Evolutionary conservation across 92 coral and sea anemone species (phyloP).

Genomic region (Epizoanthus ramosus): DNA sequence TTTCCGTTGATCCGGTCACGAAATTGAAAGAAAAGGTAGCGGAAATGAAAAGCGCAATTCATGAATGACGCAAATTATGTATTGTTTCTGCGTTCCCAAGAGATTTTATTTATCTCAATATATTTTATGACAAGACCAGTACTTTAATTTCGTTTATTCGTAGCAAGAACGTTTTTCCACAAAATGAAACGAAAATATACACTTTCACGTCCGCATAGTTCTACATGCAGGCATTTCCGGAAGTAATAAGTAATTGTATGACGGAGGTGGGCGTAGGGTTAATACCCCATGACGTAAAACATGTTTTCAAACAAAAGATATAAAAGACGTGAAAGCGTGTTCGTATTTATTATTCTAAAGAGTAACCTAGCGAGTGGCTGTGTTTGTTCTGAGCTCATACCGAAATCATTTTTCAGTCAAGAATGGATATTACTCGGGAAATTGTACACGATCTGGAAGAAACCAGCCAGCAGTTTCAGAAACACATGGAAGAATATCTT

Average conservation of each 20-base stretch:
- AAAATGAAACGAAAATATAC: not conserved
- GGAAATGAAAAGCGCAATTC: too few relatives aligned
- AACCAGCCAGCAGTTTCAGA: not conserved
- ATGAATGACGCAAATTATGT: too few relatives aligned
- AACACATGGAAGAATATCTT: constrained; percentile 4
- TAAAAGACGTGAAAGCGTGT: too few relatives aligned
- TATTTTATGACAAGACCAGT: too few relatives aligned
- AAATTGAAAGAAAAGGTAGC: too few relatives aligned
- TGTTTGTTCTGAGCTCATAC: not conserved
- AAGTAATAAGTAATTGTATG: not conserved
- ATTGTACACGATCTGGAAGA: constrained; percentile 1
- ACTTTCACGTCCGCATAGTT: not conserved
- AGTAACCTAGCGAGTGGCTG: too few relatives aligned
- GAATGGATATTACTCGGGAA: not conserved
- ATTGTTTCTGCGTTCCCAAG: too few relatives aligned
- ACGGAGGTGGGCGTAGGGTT: not conserved
- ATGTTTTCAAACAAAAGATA: too few relatives aligned
- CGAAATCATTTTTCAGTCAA: not conserved
- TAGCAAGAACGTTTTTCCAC: not conserved
- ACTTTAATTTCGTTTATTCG: too few relatives aligned
- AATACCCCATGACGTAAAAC: not conserved
- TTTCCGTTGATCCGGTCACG: too few relatives aligned
- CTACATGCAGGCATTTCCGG: not conserved
- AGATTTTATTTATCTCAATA: too few relatives aligned
- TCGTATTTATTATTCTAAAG: too few relatives aligned